Percentiles rank a stretch among this genome's conserved stretches.
Conservation (phyloP, 2,888 invertebrate genomes). For the Syrista parreyssii region DNA sequence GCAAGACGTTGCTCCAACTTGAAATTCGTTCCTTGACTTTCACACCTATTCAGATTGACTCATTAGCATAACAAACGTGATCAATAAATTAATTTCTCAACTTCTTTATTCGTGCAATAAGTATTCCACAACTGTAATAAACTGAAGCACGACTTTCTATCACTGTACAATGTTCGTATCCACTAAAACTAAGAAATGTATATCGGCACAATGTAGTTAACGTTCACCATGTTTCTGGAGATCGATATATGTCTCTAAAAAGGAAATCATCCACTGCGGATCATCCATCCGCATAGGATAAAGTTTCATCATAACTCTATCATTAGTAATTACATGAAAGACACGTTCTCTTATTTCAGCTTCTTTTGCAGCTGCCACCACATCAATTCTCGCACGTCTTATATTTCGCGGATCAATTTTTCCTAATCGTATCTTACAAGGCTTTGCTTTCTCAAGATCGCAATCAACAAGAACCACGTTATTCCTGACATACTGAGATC, state of each 20-base stretch:
- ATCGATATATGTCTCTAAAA: slow-evolving; percentile 49
- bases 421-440: slow-evolving; percentile 24
- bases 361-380: slow-evolving; percentile 5
- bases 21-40: slow-evolving; percentile 33
- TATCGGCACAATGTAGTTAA: not conserved
- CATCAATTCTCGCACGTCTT: not conserved
- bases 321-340: slow-evolving; percentile 50
- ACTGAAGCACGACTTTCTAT: not conserved
- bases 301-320: slow-evolving; percentile 45
- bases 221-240: slow-evolving; percentile 20
- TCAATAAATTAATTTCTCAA: slow-evolving; percentile 7
- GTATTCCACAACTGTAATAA: not conserved
- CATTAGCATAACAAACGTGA: slow-evolving; percentile 7
- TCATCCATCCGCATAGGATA: slow-evolving; percentile 47
- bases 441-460: slow-evolving; percentile 14
- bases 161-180: not conserved
- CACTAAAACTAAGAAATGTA: not conserved
- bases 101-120: not conserved
- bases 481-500: slow-evolving; percentile 34
- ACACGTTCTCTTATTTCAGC: slow-evolving; percentile 30
- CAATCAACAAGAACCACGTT: slow-evolving; percentile 33
- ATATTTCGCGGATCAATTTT: slow-evolving; percentile 21
- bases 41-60: slow-evolving; percentile 39
- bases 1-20: slow-evolving; percentile 42
- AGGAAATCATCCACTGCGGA: slow-evolving; percentile 45